These are phyloP conservation scores for Melangyna quadrimaculata DNA, from an alignment of 2,888 invertebrate genomes.

Conservation along the genomic window DNA sequence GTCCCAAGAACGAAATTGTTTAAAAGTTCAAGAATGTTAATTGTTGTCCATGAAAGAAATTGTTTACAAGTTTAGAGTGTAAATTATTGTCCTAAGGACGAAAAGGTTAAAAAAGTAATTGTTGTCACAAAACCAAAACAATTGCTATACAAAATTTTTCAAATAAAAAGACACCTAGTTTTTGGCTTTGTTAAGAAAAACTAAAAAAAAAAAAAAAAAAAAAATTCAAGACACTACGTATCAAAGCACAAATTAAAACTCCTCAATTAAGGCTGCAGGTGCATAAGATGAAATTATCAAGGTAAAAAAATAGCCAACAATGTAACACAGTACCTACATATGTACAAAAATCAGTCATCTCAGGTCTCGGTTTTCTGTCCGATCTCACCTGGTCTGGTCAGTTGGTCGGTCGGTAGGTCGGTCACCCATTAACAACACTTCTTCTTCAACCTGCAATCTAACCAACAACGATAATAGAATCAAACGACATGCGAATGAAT, in stretches of 20 bases:
- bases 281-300: neutral
- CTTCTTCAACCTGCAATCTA: constrained; percentile 36
- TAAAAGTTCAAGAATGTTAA: too few species aligned
- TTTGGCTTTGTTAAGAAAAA: neutral
- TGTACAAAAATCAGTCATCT: neutral
- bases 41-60: too few species aligned
- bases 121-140: too few species aligned
- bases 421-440: constrained; percentile 65
- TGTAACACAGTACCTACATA: too few species aligned
- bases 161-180: too few species aligned
- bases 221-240: neutral
- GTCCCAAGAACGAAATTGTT: too few species aligned
- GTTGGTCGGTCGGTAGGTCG: too few species aligned
- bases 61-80: too few species aligned
- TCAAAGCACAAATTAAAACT: neutral
- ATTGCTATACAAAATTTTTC: too few species aligned
- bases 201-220: too few species aligned
- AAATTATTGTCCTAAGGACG: too few species aligned
- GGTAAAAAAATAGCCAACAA: neutral
- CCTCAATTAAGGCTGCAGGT: neutral
- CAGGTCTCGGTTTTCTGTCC: neutral
- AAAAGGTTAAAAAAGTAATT: too few species aligned
- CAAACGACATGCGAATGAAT: constrained; percentile 70
- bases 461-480: constrained; percentile 58
- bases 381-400: constrained; percentile 9